Evolutionary conservation across 1,140 invertebrate genomes (phyloP), one percentile per base, ranked within the genome.

Genomic region (Caenorhabditis remanei): DNA sequence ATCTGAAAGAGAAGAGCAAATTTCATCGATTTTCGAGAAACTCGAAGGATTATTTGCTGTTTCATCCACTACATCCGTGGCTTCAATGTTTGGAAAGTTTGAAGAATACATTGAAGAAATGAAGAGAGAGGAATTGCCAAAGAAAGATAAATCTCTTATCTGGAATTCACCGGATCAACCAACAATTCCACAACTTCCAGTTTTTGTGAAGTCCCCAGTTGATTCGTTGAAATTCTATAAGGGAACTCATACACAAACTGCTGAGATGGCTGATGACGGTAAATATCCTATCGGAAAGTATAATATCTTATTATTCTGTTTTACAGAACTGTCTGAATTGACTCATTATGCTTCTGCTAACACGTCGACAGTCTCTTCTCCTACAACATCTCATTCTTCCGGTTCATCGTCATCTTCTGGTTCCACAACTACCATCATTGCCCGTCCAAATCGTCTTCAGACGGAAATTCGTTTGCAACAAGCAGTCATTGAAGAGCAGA

Each of bases 161-260:
- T 79, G 71, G 71, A 32, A 11, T 21, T 79, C 71, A 5, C 43
- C 71, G 19, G 46, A 48, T 50, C 43, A 79, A 13, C 19, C 71
- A 32, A 13, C 71, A 13, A 24, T 79, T 9, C 71, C 71, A 79
- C 71, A 79, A 24, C 71, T 79, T 79, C 71, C 71, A 79, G 71
- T 79, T 50, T 79, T 79, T 50, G 71, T 79, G 19, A 79, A 79
- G 46, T 79, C 71, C 2, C 71, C 71, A 21, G 46, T 79, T 24
- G 71, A 79, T 14, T 79, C 71, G 7, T 13, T 79, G 71, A 79
- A 79, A 24, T 46, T 79, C n/a, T 79, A 79, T 11, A 53, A 53
- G 41, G 46, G 19, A 53, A 13, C n/a, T 24, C 7, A 79, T 7
- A 1, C 32, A 32, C 71, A 79, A 4, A 50, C 46, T 11, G 71